Percentiles rank a stretch among this genome's conserved stretches.
phyloP scores from a whole-genome alignment of 2,797 vertebrate species.

The Scleropages formosus region DNA sequence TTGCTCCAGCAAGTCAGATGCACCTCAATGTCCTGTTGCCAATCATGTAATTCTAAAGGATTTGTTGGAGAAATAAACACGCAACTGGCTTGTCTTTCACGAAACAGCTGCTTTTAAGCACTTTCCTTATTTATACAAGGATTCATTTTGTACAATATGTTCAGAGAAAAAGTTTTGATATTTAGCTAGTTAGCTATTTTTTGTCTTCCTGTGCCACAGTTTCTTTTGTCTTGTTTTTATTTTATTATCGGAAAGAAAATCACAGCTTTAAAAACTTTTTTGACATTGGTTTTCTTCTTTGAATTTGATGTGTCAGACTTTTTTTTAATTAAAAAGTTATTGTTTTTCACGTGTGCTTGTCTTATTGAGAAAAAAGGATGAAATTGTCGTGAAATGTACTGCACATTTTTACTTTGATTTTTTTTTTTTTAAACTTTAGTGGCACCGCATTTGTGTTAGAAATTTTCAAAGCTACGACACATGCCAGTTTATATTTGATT shows the following conservation, averaged over 20 bases:
- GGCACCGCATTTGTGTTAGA: background rate
- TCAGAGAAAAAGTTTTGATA: slow-evolving; percentile 67
- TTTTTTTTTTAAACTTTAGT: background rate
- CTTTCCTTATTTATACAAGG: slow-evolving; percentile 80
- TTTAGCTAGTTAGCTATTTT: slow-evolving; percentile 63
- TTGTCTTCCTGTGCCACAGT: slow-evolving; percentile 76
- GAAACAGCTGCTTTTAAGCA: slow-evolving; percentile 61
- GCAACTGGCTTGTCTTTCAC: slow-evolving; percentile 46
- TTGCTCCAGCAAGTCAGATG: background rate
- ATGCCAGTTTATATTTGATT: background rate
- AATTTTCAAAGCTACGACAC: no score
- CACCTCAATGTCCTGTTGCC: background rate
- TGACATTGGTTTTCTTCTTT: slow-evolving; percentile 70
- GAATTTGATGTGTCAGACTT: slow-evolving; percentile 66
- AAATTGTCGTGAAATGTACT: slow-evolving; percentile 31
- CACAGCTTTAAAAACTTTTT: slow-evolving; percentile 53
- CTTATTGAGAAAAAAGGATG: background rate
- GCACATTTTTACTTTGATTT: background rate
- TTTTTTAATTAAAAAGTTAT: slow-evolving; percentile 67
- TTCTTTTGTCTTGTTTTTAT: slow-evolving; percentile 60
- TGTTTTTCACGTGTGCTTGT: slow-evolving; percentile 52
- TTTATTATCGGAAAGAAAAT: slow-evolving; percentile 64
- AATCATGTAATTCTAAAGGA: slow-evolving; percentile 34
- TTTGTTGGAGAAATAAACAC: slow-evolving; percentile 53
- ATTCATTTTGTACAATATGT: slow-evolving; percentile 79